Conservation (phyloP, 2,888 invertebrate genomes). For the Zaprionus bogoriensis region DNA sequence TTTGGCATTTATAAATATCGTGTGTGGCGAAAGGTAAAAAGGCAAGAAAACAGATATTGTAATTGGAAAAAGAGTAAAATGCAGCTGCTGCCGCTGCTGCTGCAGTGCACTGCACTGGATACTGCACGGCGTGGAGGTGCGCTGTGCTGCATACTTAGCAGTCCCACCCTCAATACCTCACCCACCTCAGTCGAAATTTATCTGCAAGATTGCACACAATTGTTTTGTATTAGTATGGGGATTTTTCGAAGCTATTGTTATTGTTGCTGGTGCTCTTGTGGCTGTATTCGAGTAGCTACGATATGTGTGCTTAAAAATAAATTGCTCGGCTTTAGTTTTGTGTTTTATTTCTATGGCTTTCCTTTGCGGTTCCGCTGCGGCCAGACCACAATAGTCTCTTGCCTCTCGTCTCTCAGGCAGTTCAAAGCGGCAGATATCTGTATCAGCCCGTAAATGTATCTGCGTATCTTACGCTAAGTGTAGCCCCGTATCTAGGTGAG, state of each 20-base stretch:
- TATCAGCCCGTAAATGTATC: slow-evolving; percentile 20
- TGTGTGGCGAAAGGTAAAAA: slow-evolving; percentile 63
- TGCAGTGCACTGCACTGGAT: slow-evolving; percentile 13
- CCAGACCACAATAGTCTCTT: slow-evolving; percentile 47
- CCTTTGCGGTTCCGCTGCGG: slow-evolving; percentile 31
- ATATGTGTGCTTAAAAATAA: slow-evolving; percentile 66
- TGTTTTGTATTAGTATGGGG: slow-evolving; percentile 64
- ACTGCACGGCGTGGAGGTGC: neutral
- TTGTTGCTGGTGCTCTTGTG: slow-evolving; percentile 1
- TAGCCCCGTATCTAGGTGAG: slow-evolving; percentile 63
- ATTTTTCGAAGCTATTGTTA: slow-evolving; percentile 25
- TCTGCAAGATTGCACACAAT: slow-evolving; percentile 75
- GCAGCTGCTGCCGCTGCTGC: slow-evolving; percentile 53
- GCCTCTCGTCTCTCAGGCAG: slow-evolving; percentile 14
- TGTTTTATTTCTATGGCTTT: slow-evolving; percentile 63
- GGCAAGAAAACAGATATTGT: slow-evolving; percentile 69
- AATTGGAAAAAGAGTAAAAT: slow-evolving; percentile 59
- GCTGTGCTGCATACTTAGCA: slow-evolving; percentile 24
- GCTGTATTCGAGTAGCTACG: slow-evolving; percentile 8
- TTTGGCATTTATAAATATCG: slow-evolving; percentile 71
- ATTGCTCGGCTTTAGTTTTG: slow-evolving; percentile 67
- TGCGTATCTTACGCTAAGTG: slow-evolving; percentile 22
- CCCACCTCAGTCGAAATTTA: slow-evolving; percentile 50
- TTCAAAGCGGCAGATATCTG: slow-evolving; percentile 46
- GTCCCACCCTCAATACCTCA: slow-evolving; percentile 4